Evolutionary conservation across 2,888 invertebrate genomes (phyloP), one percentile per base, ranked within the genome.

Genomic region (Synergus laeviventris): DNA sequence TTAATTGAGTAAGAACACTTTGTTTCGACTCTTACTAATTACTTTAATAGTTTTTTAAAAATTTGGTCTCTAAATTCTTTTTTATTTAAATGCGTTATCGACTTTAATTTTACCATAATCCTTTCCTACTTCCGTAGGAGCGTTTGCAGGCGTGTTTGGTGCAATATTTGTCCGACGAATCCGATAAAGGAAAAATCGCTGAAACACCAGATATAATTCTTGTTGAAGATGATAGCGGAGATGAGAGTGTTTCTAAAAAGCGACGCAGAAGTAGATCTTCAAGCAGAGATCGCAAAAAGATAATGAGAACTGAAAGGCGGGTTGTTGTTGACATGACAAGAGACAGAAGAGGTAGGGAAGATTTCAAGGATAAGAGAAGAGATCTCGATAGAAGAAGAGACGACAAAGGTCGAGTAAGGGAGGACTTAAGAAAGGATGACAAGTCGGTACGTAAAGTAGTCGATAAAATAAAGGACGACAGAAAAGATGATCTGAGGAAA

Each of bases 91-190:
- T 45, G 31, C 7, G 7, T 31, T 31, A 5, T 45, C 42, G 14
- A 16, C 9, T 54, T 18, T 54, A 18, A 54, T 18, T 54, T 54
- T 8, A 54, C 3, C 11, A 9, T 54, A n/a, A 54, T 18, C 18
- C 54, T 54, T 54, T 18, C 18, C 18, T 54, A 64, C 36, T 59
- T 77, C 78, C 83, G 0, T 74, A 92, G 92, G 92, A 92, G 81
- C 88, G 92, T 61, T 91, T 97, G 62, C 97, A 97, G 91, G 96
- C 96, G 56, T 93, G 95, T 49, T 91, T 96, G 66, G 94, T 95
- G 64, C 96, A 96, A 79, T 96, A 95, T 88, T 93, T 93, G 86
- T 95, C 95, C 0, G 95, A 95, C 81, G 92, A 91, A 80, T 93
- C 94, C 45, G 91, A 91, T 84, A 91, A 91, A 86, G 91, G 89